Evolutionary conservation across 2,888 invertebrate genomes (phyloP), one percentile per base, ranked within the genome.

Genomic region (Noctua janthina): DNA sequence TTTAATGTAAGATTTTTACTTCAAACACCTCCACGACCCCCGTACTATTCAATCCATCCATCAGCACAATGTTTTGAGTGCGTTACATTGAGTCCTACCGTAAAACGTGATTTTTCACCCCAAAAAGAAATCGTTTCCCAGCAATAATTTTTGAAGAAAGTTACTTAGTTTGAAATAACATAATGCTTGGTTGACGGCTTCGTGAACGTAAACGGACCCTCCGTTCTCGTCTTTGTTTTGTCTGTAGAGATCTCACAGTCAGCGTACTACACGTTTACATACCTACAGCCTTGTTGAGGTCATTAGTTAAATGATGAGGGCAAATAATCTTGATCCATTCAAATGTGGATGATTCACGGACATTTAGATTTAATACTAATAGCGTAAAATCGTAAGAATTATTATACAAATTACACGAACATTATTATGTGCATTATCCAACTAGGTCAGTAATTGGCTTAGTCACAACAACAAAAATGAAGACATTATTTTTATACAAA

Each of bases 281-380:
- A 68, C 8, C n/a, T 29, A 35, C 49, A 51, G 43, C n/a, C 56
- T 66, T 6, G 49, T 62, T 67, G n/a, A n/a, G 62, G 64, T 84
- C 46, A 86, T 86, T 71, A 64, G 46, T 49, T 69, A 82, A 75
- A 78, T 73, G 46, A 82, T 82, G 51, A 75, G 66, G 46, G 56
- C 87, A 67, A 76, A n/a, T 71, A 56, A 79, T 76, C 87, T 84
- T 74, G 74, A 84, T 80, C 46, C 80, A 66, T 49, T 62, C n/a
- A 77, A 84, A 84, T 87, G 67, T 70, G 15, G 49, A 76, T 87
- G 78, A 81, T 68, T 85, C 81, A 78, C 85, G 76, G 70, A 74
- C 67, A 78, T 78, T 78, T 81, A 87, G 0, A 76, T 76, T 46
- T 74, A 76, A 74, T 62, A 73, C 72, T 84, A 77, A 87, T 73